A percentile compares a stretch with the other conserved stretches of the same genome.
Conservation (phyloP, 30 jellyfish, hydroid and myxozoan genomes). For the Turritopsis dohrnii region DNA sequence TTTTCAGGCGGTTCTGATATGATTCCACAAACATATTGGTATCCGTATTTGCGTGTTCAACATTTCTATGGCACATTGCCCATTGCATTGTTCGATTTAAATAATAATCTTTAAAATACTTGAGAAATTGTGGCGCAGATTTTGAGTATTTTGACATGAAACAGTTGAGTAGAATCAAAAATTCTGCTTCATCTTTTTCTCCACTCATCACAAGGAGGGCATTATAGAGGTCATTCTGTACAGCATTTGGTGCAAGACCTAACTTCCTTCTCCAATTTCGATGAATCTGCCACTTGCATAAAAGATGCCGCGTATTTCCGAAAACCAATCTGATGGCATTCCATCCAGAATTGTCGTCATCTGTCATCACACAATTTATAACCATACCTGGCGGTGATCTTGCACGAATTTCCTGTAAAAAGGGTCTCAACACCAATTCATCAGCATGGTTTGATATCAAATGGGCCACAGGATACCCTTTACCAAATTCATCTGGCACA, state of each 20-base stretch:
- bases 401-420: background rate
- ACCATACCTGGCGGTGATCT: background rate
- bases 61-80: conserved; percentile 35
- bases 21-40: conserved; percentile 41
- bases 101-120: conserved; percentile 1
- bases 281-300: conserved; percentile 9
- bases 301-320: background rate
- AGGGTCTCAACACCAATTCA: background rate
- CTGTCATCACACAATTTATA: conserved; percentile 5
- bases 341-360: conserved; percentile 4
- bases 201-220: conserved; percentile 23
- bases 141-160: conserved; percentile 2
- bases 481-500: background rate
- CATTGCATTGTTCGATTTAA: conserved; percentile 27
- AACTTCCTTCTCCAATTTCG: conserved; percentile 21
- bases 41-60: conserved; percentile 35
- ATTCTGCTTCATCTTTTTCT: conserved; percentile 12
- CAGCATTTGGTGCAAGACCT: conserved; percentile 3
- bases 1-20: conserved; percentile 37
- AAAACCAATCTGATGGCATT: background rate
- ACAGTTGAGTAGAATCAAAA: background rate
- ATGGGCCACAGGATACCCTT: conserved; percentile 10
- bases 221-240: conserved; percentile 28
- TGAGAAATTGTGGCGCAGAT: conserved; percentile 15
- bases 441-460: conserved; percentile 2